Conservation (phyloP, 2,888 invertebrate genomes). For the Plebejus argus region DNA sequence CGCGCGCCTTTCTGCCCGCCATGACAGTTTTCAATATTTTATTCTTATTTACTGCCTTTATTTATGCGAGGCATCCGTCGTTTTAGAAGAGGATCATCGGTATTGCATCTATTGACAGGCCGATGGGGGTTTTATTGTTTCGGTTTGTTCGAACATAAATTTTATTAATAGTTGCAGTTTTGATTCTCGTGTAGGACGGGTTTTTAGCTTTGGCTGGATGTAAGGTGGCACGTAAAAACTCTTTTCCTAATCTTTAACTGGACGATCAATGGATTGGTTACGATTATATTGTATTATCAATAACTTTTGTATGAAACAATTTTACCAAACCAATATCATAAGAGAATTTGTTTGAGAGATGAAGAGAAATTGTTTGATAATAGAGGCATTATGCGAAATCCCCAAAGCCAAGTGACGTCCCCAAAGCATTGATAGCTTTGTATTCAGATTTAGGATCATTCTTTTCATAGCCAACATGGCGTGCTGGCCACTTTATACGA, state of each 20-base stretch:
- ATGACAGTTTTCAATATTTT: conserved; percentile 79
- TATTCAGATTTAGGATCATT: conserved; percentile 48
- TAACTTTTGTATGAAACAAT: background rate
- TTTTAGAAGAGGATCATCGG: conserved; percentile 37
- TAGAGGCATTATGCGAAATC: conserved; percentile 34
- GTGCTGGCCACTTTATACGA: conserved; percentile 70
- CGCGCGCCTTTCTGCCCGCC: conserved; percentile 73
- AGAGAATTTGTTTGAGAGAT: conserved; percentile 12
- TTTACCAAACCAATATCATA: background rate
- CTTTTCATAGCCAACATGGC: conserved; percentile 61
- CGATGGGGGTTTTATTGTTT: conserved; percentile 31
- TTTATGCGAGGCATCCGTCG: conserved; percentile 74
- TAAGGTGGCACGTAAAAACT: background rate
- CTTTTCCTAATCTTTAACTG: background rate
- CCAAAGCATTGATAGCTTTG: conserved; percentile 52
- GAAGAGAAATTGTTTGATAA: conserved; percentile 23
- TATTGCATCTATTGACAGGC: conserved; percentile 35
- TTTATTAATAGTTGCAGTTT: conserved; percentile 4
- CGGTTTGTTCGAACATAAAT: conserved; percentile 19
- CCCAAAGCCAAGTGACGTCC: conserved; percentile 55
- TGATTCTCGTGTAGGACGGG: background rate
- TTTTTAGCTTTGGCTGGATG: background rate
- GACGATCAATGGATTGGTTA: background rate
- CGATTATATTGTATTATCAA: background rate
- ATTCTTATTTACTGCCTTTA: conserved; percentile 79